Conservation (phyloP, 37 sponge, comb jelly and placozoan species). For the Haliclona indistincta region DNA sequence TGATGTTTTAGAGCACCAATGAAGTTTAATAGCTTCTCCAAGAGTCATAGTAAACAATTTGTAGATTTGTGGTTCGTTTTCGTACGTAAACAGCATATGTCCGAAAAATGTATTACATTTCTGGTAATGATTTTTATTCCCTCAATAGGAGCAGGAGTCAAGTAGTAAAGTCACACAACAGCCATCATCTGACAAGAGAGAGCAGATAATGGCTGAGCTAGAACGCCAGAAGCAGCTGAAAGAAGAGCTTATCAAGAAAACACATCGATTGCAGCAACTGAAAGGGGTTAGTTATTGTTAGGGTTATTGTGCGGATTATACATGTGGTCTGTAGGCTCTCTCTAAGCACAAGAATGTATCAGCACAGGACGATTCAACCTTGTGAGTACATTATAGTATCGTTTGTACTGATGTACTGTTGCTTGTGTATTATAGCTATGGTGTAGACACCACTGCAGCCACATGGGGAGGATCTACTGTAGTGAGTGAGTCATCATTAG, state of each 20-base stretch:
- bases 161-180: too few species aligned
- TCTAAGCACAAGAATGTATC: neutral
- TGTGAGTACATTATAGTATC: neutral
- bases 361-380: neutral
- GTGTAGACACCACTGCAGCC: slow-evolving; percentile 53
- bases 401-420: neutral
- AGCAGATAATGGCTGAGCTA: slow-evolving; percentile 23
- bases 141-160: neutral
- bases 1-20: too few species aligned
- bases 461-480: slow-evolving; percentile 83
- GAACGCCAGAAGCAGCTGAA: slow-evolving; percentile 42
- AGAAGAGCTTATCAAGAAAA: slow-evolving; percentile 45
- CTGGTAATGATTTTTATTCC: neutral
- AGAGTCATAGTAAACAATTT: too few species aligned
- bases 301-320: neutral
- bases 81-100: too few species aligned
- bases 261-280: slow-evolving; percentile 26
- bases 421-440: neutral
- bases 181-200: too few species aligned
- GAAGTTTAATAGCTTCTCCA: too few species aligned
- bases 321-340: neutral
- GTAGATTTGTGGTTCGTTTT: too few species aligned
- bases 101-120: neutral
- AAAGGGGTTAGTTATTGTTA: neutral
- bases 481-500: too few species aligned